Conservation (phyloP, 1,140 invertebrate species). For the Polypedilum vanderplanki region DNA sequence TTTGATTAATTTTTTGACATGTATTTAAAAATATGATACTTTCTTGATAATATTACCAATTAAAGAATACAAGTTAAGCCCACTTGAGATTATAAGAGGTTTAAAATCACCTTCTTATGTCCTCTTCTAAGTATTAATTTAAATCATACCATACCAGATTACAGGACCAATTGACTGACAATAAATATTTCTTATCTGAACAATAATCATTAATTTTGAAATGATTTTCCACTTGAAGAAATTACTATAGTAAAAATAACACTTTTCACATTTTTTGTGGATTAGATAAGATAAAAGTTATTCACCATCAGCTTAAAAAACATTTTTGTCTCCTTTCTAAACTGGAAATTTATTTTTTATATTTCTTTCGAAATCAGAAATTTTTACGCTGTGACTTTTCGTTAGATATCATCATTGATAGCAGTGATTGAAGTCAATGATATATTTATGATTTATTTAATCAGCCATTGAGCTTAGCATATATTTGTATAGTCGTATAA, state of each 20-base stretch:
- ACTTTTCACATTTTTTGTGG: background rate
- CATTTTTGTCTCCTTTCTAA: background rate
- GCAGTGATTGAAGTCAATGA: constrained; percentile 20
- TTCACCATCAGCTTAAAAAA: background rate
- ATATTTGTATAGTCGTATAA: background rate
- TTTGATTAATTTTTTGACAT: background rate
- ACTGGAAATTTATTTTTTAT: background rate
- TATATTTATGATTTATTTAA: constrained; percentile 25
- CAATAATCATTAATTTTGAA: background rate
- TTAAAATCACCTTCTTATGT: background rate
- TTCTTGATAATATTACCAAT: too few species aligned
- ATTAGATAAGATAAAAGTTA: background rate
- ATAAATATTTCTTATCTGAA: background rate
- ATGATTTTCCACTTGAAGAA: constrained; percentile 13
- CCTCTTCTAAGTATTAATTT: too few species aligned
- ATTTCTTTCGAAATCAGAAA: background rate
- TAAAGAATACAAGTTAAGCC: background rate
- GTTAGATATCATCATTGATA: background rate
- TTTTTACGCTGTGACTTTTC: background rate
- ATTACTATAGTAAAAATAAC: background rate
- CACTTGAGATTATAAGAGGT: background rate
- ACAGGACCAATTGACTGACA: background rate
- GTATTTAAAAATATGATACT: too few species aligned
- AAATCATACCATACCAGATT: too few species aligned
- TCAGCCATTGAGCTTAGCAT: background rate